Evolutionary conservation across 2,797 vertebrate species (phyloP).

Genomic region (Gouania willdenowi): DNA sequence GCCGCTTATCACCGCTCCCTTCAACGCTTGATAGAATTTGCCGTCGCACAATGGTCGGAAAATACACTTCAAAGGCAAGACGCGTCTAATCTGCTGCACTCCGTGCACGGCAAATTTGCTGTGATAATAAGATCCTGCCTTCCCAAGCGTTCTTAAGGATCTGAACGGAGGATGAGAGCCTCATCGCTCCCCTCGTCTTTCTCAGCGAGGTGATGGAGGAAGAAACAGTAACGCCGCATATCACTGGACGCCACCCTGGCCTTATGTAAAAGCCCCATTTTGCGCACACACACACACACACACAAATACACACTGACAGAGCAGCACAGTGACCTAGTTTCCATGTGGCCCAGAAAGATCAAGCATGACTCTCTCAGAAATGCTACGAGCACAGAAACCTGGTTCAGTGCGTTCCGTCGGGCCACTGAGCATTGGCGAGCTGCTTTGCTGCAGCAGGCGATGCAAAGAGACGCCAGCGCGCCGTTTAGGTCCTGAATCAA

Average conservation of each 20-base stretch:
- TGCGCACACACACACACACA: slow-evolving; percentile 1
- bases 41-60: slow-evolving; percentile 66
- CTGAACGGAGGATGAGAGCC: slow-evolving; percentile 66
- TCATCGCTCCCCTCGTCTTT: slow-evolving; percentile 43
- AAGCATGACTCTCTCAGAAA: slow-evolving; percentile 65
- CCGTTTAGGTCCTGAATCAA: too few species aligned
- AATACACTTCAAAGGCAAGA: slow-evolving; percentile 73
- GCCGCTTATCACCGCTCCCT: slow-evolving; percentile 59
- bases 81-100: slow-evolving; percentile 71
- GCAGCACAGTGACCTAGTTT: slow-evolving; percentile 78
- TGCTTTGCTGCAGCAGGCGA: not conserved
- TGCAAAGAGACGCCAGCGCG: too few species aligned
- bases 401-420: slow-evolving; percentile 44
- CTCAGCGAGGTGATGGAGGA: not conserved
- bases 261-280: slow-evolving; percentile 75
- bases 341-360: slow-evolving; percentile 64
- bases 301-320: slow-evolving; percentile 36
- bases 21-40: slow-evolving; percentile 74
- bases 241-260: slow-evolving; percentile 50
- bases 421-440: slow-evolving; percentile 32
- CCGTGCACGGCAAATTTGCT: slow-evolving; percentile 61
- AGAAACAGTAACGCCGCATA: slow-evolving; percentile 50
- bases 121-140: slow-evolving; percentile 71
- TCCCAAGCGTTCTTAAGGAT: slow-evolving; percentile 66
- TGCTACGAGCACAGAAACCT: slow-evolving; percentile 50